Evolutionary conservation across 2,888 invertebrate species (phyloP).

Genomic region (Philaethria dido): DNA sequence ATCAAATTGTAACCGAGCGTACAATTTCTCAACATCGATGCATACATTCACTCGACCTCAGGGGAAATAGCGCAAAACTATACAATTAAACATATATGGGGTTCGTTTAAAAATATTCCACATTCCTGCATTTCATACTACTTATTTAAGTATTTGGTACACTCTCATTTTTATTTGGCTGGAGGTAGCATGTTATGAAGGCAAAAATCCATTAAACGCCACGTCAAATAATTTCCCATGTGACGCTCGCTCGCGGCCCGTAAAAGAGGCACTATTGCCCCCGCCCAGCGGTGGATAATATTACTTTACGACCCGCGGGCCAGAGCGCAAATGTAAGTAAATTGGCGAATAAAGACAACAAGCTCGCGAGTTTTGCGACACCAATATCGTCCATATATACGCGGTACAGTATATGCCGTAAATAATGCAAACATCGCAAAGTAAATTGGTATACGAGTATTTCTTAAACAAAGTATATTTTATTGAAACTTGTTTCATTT

Average conservation of each 20-base stretch:
- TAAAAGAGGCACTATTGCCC: slow-evolving; percentile 83
- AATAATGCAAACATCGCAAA: slow-evolving; percentile 1
- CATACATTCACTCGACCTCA: background rate
- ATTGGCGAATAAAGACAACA: slow-evolving; percentile 81
- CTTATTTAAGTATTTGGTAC: slow-evolving; percentile 52
- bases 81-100: slow-evolving; percentile 30
- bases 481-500: slow-evolving; percentile 22
- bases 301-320: slow-evolving; percentile 81
- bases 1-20: background rate
- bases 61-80: background rate
- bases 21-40: slow-evolving; percentile 10
- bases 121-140: slow-evolving; percentile 35
- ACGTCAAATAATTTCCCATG: slow-evolving; percentile 84
- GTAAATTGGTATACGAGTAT: slow-evolving; percentile 6
- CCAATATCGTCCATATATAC: slow-evolving; percentile 34
- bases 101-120: slow-evolving; percentile 31
- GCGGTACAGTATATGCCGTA: background rate
- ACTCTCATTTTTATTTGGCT: slow-evolving; percentile 74
- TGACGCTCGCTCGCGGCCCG: slow-evolving; percentile 82
- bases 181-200: slow-evolving; percentile 82
- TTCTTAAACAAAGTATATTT: slow-evolving; percentile 18
- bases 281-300: slow-evolving; percentile 80
- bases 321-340: slow-evolving; percentile 78
- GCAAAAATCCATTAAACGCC: slow-evolving; percentile 83
- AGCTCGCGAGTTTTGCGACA: slow-evolving; percentile 55